Evolutionary conservation across 2,888 invertebrate species (phyloP).

Genomic region (Carabus problematicus): DNA sequence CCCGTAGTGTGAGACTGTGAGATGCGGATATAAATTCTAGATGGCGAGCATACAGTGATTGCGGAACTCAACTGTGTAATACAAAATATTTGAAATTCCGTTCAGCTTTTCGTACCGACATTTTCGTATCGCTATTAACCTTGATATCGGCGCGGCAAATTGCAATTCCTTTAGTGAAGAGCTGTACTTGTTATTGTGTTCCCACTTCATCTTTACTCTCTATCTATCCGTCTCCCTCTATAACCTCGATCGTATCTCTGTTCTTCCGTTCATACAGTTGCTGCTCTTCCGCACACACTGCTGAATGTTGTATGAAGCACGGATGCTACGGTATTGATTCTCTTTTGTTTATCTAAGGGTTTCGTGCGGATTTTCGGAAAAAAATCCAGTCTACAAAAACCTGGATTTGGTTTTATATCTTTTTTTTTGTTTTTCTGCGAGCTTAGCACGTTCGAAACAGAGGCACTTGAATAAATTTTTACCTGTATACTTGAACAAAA

Average conservation of each 20-base stretch:
- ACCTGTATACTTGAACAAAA: not conserved
- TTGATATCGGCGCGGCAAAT: too few relatives aligned
- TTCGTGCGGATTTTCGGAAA: constrained; percentile 16
- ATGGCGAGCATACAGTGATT: too few relatives aligned
- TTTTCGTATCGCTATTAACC: too few relatives aligned
- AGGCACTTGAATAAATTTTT: not conserved
- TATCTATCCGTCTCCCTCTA: too few relatives aligned
- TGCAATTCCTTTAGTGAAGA: too few relatives aligned
- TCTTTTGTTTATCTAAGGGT: constrained; percentile 24
- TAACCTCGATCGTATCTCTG: constrained; percentile 4
- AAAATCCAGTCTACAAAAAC: not conserved
- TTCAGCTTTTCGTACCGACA: too few relatives aligned
- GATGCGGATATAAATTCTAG: too few relatives aligned
- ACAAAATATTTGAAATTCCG: too few relatives aligned
- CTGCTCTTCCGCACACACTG: constrained; percentile 2
- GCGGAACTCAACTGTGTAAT: too few relatives aligned
- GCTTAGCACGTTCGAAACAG: not conserved
- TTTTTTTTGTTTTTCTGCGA: constrained; percentile 11
- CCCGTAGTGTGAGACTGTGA: too few relatives aligned
- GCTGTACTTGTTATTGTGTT: too few relatives aligned
- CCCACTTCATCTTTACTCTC: too few relatives aligned
- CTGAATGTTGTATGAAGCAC: constrained; percentile 32
- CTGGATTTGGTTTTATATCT: constrained; percentile 8
- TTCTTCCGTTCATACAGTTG: constrained; percentile 2
- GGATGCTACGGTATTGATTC: constrained; percentile 24